These are phyloP conservation scores for Orientallactaga bullata DNA, from an alignment of 2,113 vertebrate genomes.

Conservation along the genomic window DNA sequence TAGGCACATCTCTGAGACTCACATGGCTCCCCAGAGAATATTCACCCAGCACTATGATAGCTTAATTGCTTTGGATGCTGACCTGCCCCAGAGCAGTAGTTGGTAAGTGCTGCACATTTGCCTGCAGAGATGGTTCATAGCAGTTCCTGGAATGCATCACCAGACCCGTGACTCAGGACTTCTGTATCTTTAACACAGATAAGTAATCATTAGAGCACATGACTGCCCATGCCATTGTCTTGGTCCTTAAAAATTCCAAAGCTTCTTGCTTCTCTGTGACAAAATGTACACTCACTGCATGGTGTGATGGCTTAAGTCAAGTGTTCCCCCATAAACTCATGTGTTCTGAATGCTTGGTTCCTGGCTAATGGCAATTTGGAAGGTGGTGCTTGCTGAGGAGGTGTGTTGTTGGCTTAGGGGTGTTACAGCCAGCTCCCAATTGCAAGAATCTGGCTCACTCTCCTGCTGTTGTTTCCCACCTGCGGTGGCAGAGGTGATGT, in stretches of 20 bases:
- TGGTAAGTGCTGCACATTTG: not conserved
- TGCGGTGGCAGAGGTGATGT: too few species aligned
- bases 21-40: not conserved
- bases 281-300: not conserved
- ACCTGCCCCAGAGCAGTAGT: not conserved
- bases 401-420: too few species aligned
- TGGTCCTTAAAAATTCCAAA: conserved; percentile 30
- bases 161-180: conserved; percentile 14
- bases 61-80: not conserved
- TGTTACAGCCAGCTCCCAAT: too few species aligned
- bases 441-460: too few species aligned
- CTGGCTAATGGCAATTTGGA: too few species aligned
- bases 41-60: not conserved
- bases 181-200: not conserved
- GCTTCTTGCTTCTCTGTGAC: not conserved
- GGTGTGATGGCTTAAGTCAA: not conserved
- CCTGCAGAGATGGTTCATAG: conserved; percentile 18
- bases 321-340: too few species aligned
- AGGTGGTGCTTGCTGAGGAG: too few species aligned
- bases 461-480: too few species aligned
- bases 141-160: not conserved
- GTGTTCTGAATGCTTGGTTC: too few species aligned
- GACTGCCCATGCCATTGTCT: not conserved
- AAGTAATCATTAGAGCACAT: not conserved
- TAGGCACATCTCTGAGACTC: not conserved